Base-by-base conservation (phyloP, 2,113 vertebrate species). In the Hemichromis elongatus region DNA sequence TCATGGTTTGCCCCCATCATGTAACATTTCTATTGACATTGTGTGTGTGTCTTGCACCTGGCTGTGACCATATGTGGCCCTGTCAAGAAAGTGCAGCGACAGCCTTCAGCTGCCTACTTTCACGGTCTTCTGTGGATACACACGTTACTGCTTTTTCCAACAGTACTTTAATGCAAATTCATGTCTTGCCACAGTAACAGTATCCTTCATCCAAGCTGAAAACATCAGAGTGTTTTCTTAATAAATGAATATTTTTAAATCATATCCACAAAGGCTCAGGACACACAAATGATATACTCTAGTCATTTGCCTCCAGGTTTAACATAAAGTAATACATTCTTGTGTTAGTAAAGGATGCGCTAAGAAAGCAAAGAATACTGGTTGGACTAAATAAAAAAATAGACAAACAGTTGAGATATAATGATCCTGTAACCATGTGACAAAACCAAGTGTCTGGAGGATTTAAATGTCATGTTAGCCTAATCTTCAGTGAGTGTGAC, bases 401-500 rank as follows among this genome's bases (percentile, higher is more conserved):
- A 70, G 21, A 70, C 63, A 24, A 0, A 42, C 63, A 68, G 37
- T 9, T 42, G 2, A 26, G 13, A 26, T 45, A 18, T 70, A 45
- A 45, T 45, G 21, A 26, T 10, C 0, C 66, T 47, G 13, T 40
- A 45, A 18, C 3, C 0, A 13, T 9, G 40, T 10, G 40, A 7
- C 5, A 45, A 70, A 26, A 4, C 4, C 21, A 45, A 26, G 66
- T 4, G 2, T 70, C 21, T 2, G n/a, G 12, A 68, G 5, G 12
- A 5, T 40, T 68, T 68, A 68, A 30, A 68, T 45, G 40, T 70
- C 8, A 47, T 9, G 40, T 0, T 6, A 56, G 55, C 35, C 24
- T 0, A 3, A 14, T 40, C 35, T 68, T 40, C n/a, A 24, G 12
- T 0, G n/a, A 24, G 4, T 42, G 37, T 42, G 24, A 16, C n/a